Evolutionary conservation across 2,113 vertebrate species (phyloP), one percentile per base, ranked within the genome.

Genomic region (Corythornis madagascariensis): DNA sequence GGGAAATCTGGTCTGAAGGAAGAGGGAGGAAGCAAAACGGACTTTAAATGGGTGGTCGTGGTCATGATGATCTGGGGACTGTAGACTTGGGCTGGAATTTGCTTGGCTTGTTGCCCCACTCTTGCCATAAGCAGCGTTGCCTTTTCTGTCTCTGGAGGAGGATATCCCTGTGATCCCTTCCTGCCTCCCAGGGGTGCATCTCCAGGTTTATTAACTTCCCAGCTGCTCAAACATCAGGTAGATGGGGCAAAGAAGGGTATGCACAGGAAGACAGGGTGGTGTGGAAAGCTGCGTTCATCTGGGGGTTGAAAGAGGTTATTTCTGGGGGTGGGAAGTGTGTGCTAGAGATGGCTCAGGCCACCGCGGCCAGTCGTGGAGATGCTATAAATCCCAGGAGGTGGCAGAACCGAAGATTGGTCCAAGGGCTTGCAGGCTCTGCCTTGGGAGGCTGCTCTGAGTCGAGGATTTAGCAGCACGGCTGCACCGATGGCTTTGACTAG

Each of bases 151-250:
- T 75, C 52, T 31, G 47, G 31, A 50, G 26, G 2, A 35, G 6
- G n/a, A 16, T 7, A 5, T 35, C 43, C 69, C 45, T 18, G 55
- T 14, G 42, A 26, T 42, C 29, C 55, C 19, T 4, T 45, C 26
- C 43, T 59, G 38, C 25, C 33, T 71, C 38, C 43, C 9, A 16
- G 24, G 8, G 10, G 6, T 7, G 25, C 6, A 11, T 24, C 14
- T 31, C 6, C 24, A 5, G 4, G 10, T 24, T 21, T 33, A 5
- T 79, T 4, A 15, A 9, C 24, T 13, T 24, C 38, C 11, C 59
- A 18, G 48, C 4, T 43, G 74, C 48, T 56, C 24, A 4, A 0
- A 7, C 10, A 12, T 7, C 3, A 5, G 45, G 29, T 13, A 24
- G 38, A n/a, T 47, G n/a, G n/a, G 50, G 47, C 25, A 21, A 8